Base-by-base conservation (phyloP, 1,140 invertebrate genomes). In the Mercenaria mercenaria region DNA sequence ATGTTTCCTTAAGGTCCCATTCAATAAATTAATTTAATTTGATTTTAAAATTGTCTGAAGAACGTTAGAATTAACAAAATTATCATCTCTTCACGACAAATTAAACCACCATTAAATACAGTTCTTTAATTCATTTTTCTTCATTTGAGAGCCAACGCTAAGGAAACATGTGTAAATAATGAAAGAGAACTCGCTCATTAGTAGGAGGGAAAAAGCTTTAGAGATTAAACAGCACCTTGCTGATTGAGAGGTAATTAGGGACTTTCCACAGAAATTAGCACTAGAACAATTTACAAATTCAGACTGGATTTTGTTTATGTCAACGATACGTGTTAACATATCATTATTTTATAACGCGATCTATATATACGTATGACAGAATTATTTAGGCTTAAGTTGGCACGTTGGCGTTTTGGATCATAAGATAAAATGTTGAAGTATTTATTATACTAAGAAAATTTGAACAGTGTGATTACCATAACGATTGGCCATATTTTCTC, bases 201-300 rank as follows among this genome's bases (percentile, higher is more conserved):
- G 37, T 41, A 39, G 29, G 15, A 72, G 18, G 39, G 20, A 32
- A 2, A 2, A 3, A 2, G n/a, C 20, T 34, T 47, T 15, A 15
- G 29, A 39, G 67, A 72, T 15, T 39, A 39, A 39, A 72, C n/a
- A 72, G 67, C 32, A 41, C 67, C 15, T 37, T 23, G 67, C 32
- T 72, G 67, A 72, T 72, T 39, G 34, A 15, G 6, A 8, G 37
- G 23, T 72, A 72, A 72, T 72, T 72, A 72, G 34, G 3, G 15
- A 72, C 61, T 72, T 72, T 34, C 34, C 67, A 39, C 67, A 72
- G 29, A 32, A 72, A 39, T 72, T 39, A 72, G 67, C 15, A 26
- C 10, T 1, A 6, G 34, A 37, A 72, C 67, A 72, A 67, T 32
- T 72, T 72, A 18, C 3, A 18, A 18, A 20, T 29, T 29, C 67